These are phyloP conservation scores for Capra hircus DNA, from an alignment of 2,113 vertebrate genomes.

Conservation along the genomic window DNA sequence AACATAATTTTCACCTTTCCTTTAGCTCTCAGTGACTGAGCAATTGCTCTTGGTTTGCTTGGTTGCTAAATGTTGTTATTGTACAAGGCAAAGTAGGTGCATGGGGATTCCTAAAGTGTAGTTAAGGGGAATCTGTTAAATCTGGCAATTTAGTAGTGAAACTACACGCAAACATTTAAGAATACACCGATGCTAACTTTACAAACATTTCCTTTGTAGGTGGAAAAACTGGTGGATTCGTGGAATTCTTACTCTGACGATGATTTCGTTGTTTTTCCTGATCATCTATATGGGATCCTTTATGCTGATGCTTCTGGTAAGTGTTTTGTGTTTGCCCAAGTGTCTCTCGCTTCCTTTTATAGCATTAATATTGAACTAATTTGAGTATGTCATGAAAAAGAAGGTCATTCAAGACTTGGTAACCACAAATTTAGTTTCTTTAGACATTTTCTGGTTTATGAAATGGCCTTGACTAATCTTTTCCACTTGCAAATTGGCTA, in stretches of 20 bases:
- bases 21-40: not conserved
- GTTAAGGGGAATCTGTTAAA: not conserved
- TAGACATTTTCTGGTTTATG: not conserved
- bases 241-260: constrained; percentile 93
- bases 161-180: not conserved
- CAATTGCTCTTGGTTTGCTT: not conserved
- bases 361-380: not conserved
- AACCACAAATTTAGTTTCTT: not conserved
- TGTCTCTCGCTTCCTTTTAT: not conserved
- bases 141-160: not conserved
- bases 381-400: not conserved
- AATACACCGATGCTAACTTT: not conserved
- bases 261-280: constrained; percentile 93
- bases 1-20: not conserved
- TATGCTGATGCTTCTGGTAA: constrained; percentile 91
- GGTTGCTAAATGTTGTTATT: not conserved
- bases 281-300: constrained; percentile 95
- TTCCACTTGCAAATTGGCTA: not conserved
- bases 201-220: constrained; percentile 76
- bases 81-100: not conserved
- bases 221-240: constrained; percentile 99
- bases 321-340: constrained; percentile 54
- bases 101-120: not conserved
- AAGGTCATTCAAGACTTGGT: not conserved
- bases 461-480: not conserved